These are phyloP conservation scores for Nematolebias whitei DNA, from an alignment of 2,113 vertebrate genomes.

Conservation along the genomic window DNA sequence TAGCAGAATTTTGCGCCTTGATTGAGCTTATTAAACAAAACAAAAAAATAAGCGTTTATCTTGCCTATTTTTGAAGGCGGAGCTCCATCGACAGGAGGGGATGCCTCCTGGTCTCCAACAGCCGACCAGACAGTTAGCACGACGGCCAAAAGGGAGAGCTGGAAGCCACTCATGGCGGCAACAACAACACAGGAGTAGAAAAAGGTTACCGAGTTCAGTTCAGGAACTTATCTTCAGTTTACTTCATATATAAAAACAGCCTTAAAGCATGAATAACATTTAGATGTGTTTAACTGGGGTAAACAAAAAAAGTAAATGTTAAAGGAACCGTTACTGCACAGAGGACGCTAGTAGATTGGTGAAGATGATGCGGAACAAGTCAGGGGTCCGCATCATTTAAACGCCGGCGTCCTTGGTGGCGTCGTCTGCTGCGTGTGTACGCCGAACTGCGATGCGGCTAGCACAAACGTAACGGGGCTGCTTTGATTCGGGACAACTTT, in stretches of 20 bases:
- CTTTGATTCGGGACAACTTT: not conserved
- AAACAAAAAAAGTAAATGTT: not conserved
- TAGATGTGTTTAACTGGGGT: not conserved
- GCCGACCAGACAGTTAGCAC: conserved; percentile 28
- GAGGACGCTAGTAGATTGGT: not conserved
- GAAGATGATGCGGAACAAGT: conserved; percentile 1
- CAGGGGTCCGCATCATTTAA: not conserved
- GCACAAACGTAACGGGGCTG: not conserved
- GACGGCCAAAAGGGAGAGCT: conserved; percentile 31
- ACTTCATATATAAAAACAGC: not conserved
- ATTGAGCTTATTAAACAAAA: not conserved
- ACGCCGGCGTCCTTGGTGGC: not conserved
- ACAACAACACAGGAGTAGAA: not conserved
- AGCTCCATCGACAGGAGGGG: conserved; percentile 71
- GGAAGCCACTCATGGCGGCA: conserved; percentile 29
- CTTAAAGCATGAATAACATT: not conserved
- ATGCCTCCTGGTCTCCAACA: conserved; percentile 54
- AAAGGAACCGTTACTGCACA: not conserved
- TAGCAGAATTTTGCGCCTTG: not conserved
- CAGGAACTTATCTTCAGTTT: not conserved
- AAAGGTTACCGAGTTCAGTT: not conserved
- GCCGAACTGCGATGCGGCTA: no score
- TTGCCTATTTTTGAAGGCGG: conserved; percentile 82
- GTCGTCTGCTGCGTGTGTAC: no score
- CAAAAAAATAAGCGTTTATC: not conserved